Evolutionary conservation across 1,140 invertebrate genomes (phyloP).

Genomic region (Lucilia sericata): DNA sequence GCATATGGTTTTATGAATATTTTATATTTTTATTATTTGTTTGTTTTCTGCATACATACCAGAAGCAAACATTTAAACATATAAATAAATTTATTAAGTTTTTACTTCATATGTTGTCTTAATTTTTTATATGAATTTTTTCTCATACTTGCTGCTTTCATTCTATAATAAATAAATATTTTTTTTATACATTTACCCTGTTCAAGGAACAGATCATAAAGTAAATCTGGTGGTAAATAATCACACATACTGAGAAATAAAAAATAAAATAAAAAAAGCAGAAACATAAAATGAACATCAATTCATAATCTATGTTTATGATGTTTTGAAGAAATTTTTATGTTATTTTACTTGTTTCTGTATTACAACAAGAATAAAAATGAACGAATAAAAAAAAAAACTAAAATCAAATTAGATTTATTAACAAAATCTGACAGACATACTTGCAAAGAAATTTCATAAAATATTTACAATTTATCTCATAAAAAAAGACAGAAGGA

Average conservation of each 20-base stretch:
- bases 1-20: neutral
- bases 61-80: too few relatives aligned
- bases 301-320: neutral
- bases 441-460: too few relatives aligned
- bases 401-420: neutral
- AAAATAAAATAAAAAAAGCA: neutral
- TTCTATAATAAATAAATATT: too few relatives aligned
- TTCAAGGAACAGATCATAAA: neutral
- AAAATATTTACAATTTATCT: too few relatives aligned
- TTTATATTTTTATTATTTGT: neutral
- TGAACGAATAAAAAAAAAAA: neutral
- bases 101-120: neutral
- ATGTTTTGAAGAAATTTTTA: neutral
- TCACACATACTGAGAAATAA: neutral
- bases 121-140: neutral
- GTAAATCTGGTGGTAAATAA: neutral
- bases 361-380: neutral
- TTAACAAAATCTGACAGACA: neutral
- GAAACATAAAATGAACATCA: neutral
- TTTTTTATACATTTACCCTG: too few relatives aligned
- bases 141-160: too few relatives aligned
- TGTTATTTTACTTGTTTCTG: neutral
- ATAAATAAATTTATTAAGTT: neutral
- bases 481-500: too few relatives aligned
- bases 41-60: neutral